These are phyloP conservation scores for Phortica variegata DNA, from an alignment of 1,140 invertebrate species.

Conservation along the genomic window DNA sequence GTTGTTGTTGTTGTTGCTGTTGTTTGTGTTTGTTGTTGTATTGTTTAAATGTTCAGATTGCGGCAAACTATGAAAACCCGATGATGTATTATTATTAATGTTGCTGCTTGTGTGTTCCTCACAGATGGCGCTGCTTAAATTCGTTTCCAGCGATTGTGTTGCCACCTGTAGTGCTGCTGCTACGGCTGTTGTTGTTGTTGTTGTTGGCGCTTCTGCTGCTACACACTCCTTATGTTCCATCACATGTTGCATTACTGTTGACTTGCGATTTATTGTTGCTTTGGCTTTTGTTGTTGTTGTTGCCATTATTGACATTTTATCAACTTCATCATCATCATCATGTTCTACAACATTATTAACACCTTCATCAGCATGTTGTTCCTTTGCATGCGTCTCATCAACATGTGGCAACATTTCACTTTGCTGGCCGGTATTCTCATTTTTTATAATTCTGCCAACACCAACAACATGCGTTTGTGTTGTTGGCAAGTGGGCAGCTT, in stretches of 20 bases:
- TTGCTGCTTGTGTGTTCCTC: slow-evolving; percentile 45
- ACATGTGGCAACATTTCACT: too few relatives aligned
- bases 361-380: too few relatives aligned
- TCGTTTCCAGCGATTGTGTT: neutral
- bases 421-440: too few relatives aligned
- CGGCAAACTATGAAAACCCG: slow-evolving; percentile 43
- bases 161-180: slow-evolving; percentile 20
- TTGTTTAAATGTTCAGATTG: slow-evolving; percentile 26
- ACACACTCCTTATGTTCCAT: neutral
- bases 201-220: neutral
- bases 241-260: neutral
- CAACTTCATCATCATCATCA: too few relatives aligned
- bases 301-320: too few relatives aligned
- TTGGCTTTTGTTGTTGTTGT: too few relatives aligned
- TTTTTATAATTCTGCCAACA: too few relatives aligned
- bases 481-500: too few relatives aligned
- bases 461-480: too few relatives aligned
- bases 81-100: slow-evolving; percentile 50
- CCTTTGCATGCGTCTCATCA: too few relatives aligned
- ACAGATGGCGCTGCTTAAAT: slow-evolving; percentile 19
- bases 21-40: neutral
- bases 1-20: neutral
- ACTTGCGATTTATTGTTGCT: neutral
- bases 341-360: too few relatives aligned
- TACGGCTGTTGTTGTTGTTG: slow-evolving; percentile 1